Evolutionary conservation across 2,113 vertebrate genomes (phyloP).

Genomic region (Micromys minutus): DNA sequence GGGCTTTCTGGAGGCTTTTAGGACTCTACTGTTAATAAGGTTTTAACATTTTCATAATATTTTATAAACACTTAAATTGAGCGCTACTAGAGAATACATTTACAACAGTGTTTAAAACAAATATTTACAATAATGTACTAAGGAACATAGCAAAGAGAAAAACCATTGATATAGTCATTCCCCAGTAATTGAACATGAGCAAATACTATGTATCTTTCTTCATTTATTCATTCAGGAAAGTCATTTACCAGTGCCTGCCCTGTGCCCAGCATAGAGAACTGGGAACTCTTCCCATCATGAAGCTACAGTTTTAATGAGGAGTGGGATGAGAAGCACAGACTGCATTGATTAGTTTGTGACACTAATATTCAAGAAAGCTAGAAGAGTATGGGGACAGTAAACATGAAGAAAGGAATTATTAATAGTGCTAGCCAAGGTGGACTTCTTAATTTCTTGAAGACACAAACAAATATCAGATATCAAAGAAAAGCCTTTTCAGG

Average conservation of each 20-base stretch:
- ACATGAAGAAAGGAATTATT: background rate
- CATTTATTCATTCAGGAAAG: background rate
- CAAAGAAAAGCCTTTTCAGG: background rate
- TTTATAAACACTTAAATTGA: conserved; percentile 13
- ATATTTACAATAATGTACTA: conserved; percentile 12
- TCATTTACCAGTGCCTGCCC: background rate
- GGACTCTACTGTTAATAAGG: background rate
- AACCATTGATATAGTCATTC: background rate
- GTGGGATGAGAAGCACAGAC: conserved; percentile 4
- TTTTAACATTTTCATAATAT: conserved; percentile 19
- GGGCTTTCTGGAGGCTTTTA: conserved; percentile 18
- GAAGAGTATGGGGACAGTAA: background rate
- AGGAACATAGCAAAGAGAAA: background rate
- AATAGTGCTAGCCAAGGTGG: background rate
- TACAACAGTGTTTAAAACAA: background rate
- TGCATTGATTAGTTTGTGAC: background rate
- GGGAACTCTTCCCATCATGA: background rate
- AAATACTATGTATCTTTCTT: background rate
- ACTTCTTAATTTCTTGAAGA: background rate
- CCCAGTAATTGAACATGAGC: background rate
- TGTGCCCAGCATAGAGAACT: background rate
- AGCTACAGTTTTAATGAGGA: background rate
- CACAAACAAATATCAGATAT: background rate
- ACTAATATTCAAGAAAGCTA: background rate
- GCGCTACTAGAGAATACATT: background rate